Conservation (phyloP, 2,113 vertebrate species). For the Coturnix japonica region DNA sequence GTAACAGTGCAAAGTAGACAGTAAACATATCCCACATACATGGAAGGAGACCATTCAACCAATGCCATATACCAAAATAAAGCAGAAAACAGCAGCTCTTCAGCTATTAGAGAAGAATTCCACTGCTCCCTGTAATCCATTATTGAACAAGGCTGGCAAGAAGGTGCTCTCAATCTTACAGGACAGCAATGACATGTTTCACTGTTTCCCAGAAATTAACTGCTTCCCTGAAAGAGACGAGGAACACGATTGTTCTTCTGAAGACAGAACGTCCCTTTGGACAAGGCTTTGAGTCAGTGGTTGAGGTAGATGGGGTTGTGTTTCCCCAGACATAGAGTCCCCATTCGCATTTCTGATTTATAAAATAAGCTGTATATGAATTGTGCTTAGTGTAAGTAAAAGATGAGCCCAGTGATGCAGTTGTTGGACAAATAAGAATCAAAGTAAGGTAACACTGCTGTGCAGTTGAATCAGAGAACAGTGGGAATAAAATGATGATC, state of each 20-base stretch:
- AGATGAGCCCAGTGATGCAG: neutral
- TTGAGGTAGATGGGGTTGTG: slow-evolving; percentile 61
- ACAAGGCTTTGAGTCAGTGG: neutral
- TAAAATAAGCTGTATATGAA: neutral
- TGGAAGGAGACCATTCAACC: neutral
- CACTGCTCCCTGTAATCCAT: neutral
- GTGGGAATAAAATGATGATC: neutral
- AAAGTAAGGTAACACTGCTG: neutral
- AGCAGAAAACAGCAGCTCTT: neutral
- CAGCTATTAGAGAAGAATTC: neutral
- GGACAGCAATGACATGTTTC: neutral
- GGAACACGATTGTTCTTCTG: neutral
- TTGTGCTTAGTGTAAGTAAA: neutral
- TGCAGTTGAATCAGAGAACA: neutral
- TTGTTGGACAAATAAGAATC: neutral
- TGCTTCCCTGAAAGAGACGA: neutral
- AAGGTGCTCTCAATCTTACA: neutral
- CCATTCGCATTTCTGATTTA: slow-evolving; percentile 18
- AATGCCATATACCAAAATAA: neutral
- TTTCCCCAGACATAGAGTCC: slow-evolving; percentile 60
- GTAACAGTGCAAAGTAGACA: neutral
- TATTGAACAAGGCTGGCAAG: neutral
- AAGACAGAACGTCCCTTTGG: neutral
- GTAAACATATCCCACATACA: neutral
- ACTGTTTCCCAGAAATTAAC: neutral